Evolutionary conservation across 2,888 invertebrate genomes (phyloP), one percentile per base, ranked within the genome.

Genomic region (Idaea aversata): DNA sequence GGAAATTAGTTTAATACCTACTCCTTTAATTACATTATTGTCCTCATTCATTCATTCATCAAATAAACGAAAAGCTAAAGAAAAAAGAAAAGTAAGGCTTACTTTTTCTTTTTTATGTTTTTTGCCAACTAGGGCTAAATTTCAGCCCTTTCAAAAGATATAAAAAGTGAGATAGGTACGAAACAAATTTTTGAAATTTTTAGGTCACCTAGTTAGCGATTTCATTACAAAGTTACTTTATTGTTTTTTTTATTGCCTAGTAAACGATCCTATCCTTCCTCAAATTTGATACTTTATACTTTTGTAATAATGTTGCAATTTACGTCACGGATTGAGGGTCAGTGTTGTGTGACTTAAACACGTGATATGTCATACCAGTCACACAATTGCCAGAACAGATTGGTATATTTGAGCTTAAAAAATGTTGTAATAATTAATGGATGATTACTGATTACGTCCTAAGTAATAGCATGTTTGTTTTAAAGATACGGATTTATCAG

Each of bases 261-360:
- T 68, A 69, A 70, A 70, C 72, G 68, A 72, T 74, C 69, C 70
- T 68, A 72, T 69, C 65, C 67, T 67, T 69, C 71, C 61, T 72
- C 70, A 65, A 63, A 68, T 68, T 69, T 65, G 65, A 72, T 70
- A 65, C 66, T 72, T 71, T 69, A 72, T 70, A 65, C 66, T 73
- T 72, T 69, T 72, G 73, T 71, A 74, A 75, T 72, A 68, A 67
- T 74, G 68, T 75, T 75, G 73, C 72, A 62, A 77, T 71, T 73
- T 66, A 69, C 72, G 72, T 75, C 70, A 71, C 68, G 71, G 74
- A 72, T 71, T 63, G 72, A 66, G 64, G 67, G 67, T 73, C 69
- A 70, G 61, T 65, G 66, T 65, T 63, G 68, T 68, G 70, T 72
- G 72, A 73, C 67, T 60, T 66, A 47, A n/a, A 70, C 73, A 75